Conservation (phyloP, 2,113 vertebrate species). For the Nannobrachium achirus region DNA sequence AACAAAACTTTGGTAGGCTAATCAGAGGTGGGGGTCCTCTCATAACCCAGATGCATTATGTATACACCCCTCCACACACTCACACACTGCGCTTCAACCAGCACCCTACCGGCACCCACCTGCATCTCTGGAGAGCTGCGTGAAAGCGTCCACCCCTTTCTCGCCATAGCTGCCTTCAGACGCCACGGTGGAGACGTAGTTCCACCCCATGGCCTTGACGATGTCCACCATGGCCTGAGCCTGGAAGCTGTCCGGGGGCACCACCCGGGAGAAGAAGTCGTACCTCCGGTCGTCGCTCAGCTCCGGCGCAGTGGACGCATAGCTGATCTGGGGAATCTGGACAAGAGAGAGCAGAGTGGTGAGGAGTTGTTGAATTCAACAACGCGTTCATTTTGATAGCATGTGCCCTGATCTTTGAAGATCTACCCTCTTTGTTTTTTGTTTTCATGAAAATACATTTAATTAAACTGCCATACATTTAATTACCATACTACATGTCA, state of each 20-base stretch:
- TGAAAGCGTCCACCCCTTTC: constrained; percentile 73
- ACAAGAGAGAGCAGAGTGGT: not conserved
- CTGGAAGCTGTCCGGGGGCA: constrained; percentile 71
- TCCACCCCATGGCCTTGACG: constrained; percentile 71
- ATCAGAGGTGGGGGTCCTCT: too few species aligned
- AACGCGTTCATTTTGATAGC: too few species aligned
- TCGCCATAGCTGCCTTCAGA: constrained; percentile 72
- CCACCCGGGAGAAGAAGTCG: constrained; percentile 73
- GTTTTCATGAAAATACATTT: too few species aligned
- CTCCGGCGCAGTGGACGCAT: constrained; percentile 70
- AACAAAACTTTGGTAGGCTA: too few species aligned
- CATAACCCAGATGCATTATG: too few species aligned
- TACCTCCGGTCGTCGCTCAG: constrained; percentile 71
- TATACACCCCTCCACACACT: too few species aligned
- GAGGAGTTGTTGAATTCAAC: too few species aligned
- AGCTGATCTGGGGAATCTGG: constrained; percentile 74
- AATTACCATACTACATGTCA: too few species aligned
- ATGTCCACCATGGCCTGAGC: constrained; percentile 75
- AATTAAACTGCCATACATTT: too few species aligned
- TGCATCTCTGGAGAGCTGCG: constrained; percentile 70
- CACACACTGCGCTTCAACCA: not conserved
- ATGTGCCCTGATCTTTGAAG: too few species aligned
- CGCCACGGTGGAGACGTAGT: constrained; percentile 71
- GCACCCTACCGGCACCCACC: constrained; percentile 34
- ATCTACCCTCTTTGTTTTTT: too few species aligned